Percentiles rank a stretch among this genome's conserved stretches.
phyloP scores from a whole-genome alignment of 2,888 invertebrate species.

The Phengaris arion region DNA sequence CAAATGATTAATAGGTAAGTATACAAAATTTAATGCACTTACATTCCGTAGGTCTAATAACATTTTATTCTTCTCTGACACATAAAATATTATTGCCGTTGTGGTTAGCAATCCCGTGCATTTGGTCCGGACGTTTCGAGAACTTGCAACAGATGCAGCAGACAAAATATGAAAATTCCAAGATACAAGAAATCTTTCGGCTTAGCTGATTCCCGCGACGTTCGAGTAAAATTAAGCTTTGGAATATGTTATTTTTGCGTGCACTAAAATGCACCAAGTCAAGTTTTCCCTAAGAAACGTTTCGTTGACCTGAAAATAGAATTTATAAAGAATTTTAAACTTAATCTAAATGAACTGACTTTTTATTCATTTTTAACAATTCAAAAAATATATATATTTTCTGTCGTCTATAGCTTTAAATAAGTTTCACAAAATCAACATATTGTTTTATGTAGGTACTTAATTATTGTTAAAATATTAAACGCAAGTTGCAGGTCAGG shows the following conservation, averaged over 20 bases:
- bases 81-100: conserved; percentile 3
- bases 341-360: too few species aligned
- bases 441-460: background rate
- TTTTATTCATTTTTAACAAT: too few species aligned
- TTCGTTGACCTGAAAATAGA: too few species aligned
- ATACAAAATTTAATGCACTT: background rate
- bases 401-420: too few species aligned
- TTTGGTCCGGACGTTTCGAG: background rate
- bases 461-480: conserved; percentile 25
- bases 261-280: too few species aligned
- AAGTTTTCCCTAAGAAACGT: too few species aligned
- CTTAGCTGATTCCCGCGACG: background rate
- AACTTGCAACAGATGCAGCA: conserved; percentile 5
- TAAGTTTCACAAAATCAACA: background rate
- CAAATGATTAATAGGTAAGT: background rate
- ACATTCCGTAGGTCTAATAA: background rate
- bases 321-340: too few species aligned
- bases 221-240: too few species aligned
- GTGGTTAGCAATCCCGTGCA: conserved; percentile 1
- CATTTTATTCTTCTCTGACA: background rate
- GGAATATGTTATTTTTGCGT: too few species aligned
- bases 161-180: conserved; percentile 9
- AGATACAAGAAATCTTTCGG: background rate
- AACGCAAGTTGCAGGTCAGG: conserved; percentile 17
- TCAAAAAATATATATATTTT: too few species aligned